phyloP scores from a whole-genome alignment of 2,113 vertebrate species.

The Xenotilapia flavipinnis region DNA sequence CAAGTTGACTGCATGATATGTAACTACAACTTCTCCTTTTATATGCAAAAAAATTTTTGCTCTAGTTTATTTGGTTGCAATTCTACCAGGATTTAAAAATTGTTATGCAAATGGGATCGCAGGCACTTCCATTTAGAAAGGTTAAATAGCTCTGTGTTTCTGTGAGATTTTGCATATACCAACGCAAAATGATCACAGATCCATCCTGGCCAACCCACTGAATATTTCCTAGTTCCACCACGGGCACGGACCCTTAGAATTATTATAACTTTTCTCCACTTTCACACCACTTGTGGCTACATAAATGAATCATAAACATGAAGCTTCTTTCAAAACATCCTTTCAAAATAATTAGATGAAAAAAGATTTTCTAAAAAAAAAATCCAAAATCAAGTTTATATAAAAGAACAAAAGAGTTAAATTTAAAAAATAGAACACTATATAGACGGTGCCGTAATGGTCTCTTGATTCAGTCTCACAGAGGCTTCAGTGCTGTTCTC shows the following conservation, averaged over 20 bases:
- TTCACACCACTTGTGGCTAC: background rate
- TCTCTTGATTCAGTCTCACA: background rate
- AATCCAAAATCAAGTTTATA: background rate
- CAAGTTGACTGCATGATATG: background rate
- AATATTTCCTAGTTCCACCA: rapidly evolving
- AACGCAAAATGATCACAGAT: background rate
- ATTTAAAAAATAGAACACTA: background rate
- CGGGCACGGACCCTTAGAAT: background rate
- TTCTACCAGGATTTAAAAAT: too few relatives aligned
- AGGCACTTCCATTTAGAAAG: background rate
- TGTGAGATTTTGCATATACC: too few relatives aligned
- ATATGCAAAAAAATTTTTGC: rapidly evolving
- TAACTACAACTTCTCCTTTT: background rate
- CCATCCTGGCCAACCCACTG: background rate
- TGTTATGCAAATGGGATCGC: background rate
- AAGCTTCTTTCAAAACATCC: background rate
- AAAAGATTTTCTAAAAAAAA: background rate
- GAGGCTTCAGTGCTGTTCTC: background rate
- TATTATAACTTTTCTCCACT: background rate
- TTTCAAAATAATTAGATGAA: background rate
- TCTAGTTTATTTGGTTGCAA: too few relatives aligned
- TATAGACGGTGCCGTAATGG: background rate
- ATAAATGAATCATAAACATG: background rate
- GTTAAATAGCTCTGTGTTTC: background rate
- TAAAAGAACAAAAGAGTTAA: rapidly evolving